Evolutionary conservation across 1,140 invertebrate species (phyloP), one percentile per base, ranked within the genome.

Genomic region (Drosophila asahinai): DNA sequence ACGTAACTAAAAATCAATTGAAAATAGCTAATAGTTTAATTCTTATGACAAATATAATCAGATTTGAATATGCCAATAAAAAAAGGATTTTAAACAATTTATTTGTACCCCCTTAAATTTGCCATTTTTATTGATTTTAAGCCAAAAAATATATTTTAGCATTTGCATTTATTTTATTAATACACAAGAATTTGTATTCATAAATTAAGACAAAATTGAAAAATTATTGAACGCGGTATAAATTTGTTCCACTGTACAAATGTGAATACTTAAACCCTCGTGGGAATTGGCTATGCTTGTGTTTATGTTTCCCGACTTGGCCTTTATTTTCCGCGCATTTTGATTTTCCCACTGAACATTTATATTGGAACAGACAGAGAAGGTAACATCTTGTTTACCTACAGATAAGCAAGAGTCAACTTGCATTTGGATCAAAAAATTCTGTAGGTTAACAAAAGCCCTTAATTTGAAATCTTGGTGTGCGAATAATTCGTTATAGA

Each of bases 321-420:
- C 86, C 86, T 84, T 79, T 79, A 90, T 90, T 90, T 90, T 90
- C 81, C 86, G 79, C 86, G 81, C 86, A 77, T 86, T 89, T 89
- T 80, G 86, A 86, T 90, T 77, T 77, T 54, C 67, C 72, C 66
- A 52, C 70, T 81, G 78, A 75, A 78, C 68, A 83, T 81, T 78
- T 63, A 70, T 49, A 81, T 61, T 63, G 54, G 47, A 45, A 61
- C 45, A 77, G 54, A 27, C 38, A 58, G 38, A 25, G 4, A 7
- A 45, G 33, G 40, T 22, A 14, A 33, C 52, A 60, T 59, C 62
- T 49, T 67, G 30, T 77, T 51, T 64, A 68, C 49, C 63, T 68
- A 63, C n/a, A 42, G 25, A 77, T 66, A 45, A 22, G 57, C 47
- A 66, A 33, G 59, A 58, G 59, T 17, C 74, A 68, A 52, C 62